These are phyloP conservation scores for Nephrotoma flavescens DNA, from an alignment of 2,888 invertebrate genomes.

Conservation along the genomic window DNA sequence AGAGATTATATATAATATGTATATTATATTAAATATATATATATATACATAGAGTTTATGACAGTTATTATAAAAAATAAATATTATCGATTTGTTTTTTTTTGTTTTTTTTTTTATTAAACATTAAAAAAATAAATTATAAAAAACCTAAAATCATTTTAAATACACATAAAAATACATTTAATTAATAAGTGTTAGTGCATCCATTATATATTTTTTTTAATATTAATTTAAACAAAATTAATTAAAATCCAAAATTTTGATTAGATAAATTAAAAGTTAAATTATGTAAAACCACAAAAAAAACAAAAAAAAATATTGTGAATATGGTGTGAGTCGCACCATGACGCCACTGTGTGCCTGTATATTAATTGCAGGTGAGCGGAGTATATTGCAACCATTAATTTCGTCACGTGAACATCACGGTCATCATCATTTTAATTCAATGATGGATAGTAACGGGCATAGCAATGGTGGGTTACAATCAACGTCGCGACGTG, in stretches of 20 bases:
- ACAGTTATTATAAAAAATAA: neutral
- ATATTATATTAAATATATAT: neutral
- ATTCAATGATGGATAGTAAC: constrained; percentile 6
- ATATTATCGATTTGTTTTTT: neutral
- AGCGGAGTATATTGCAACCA: constrained; percentile 13
- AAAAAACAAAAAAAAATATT: constrained; percentile 6
- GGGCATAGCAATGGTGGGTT: constrained; percentile 9
- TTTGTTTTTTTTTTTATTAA: neutral
- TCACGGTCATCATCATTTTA: neutral
- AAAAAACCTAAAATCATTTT: neutral
- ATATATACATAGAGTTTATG: neutral
- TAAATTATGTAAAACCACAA: neutral
- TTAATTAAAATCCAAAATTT: neutral
- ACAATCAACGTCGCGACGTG: constrained; percentile 27
- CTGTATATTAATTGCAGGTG: constrained; percentile 15
- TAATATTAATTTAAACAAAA: neutral
- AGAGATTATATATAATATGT: neutral
- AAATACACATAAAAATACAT: constrained; percentile 1
- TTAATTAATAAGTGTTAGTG: constrained; percentile 16
- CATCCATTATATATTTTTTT: constrained; percentile 12
- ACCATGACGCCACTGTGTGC: constrained; percentile 16
- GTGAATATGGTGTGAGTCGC: constrained; percentile 9
- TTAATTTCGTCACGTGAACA: constrained; percentile 15
- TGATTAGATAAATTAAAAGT: neutral
- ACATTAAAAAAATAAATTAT: neutral